Evolutionary conservation across 2,113 vertebrate species (phyloP).

Genomic region (Nycticorax nycticorax): DNA sequence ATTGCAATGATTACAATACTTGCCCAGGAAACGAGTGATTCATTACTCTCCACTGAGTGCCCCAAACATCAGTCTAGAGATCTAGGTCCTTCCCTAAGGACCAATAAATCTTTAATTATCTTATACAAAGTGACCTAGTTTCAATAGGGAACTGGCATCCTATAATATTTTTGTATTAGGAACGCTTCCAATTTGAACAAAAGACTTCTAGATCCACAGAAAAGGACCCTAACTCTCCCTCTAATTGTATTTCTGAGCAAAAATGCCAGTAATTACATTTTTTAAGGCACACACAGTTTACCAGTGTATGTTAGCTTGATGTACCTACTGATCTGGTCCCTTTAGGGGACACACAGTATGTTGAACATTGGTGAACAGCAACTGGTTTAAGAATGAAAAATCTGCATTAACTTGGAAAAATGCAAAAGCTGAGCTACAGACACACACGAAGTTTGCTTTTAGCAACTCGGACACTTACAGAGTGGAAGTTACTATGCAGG

Average conservation of each 20-base stretch:
- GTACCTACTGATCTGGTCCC: background rate
- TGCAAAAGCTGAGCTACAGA: background rate
- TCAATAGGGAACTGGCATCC: background rate
- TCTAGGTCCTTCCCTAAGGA: conserved; percentile 13
- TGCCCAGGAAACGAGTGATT: background rate
- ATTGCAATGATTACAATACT: background rate
- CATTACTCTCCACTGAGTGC: background rate
- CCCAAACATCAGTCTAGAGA: background rate
- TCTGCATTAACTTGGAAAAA: background rate
- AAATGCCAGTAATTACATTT: background rate
- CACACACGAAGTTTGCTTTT: background rate
- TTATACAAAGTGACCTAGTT: conserved; percentile 50
- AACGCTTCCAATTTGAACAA: background rate
- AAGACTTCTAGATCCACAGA: background rate
- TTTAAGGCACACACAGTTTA: background rate
- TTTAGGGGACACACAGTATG: background rate
- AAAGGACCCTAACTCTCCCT: background rate
- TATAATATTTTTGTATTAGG: background rate
- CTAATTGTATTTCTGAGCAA: background rate
- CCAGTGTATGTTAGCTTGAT: background rate
- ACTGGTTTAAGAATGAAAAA: background rate
- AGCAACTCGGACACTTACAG: background rate
- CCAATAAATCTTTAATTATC: conserved; percentile 58
- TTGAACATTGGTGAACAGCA: background rate
- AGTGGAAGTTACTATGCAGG: background rate